These are phyloP conservation scores for Mustelus asterias DNA, from an alignment of 2,113 vertebrate genomes.

Conservation along the genomic window DNA sequence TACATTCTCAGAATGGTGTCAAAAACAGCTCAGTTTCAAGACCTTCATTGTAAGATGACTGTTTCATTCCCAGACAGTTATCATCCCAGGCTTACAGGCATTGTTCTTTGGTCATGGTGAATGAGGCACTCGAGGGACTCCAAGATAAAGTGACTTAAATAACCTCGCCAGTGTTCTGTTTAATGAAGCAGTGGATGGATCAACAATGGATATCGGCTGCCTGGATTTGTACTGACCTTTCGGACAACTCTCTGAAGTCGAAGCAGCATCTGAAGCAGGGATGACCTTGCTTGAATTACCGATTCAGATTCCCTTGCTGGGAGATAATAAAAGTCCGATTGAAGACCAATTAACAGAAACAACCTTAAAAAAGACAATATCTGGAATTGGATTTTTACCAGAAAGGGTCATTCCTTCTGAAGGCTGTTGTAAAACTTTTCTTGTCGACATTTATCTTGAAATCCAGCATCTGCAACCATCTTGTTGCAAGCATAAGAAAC, in stretches of 20 bases:
- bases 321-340: not conserved
- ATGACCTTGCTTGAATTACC: not conserved
- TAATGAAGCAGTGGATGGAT: not conserved
- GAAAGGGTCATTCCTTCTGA: not conserved
- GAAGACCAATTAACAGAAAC: conserved; percentile 4
- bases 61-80: not conserved
- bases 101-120: not conserved
- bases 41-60: not conserved
- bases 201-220: conserved; percentile 17
- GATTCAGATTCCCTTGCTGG: not conserved
- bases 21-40: conserved; percentile 3
- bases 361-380: not conserved
- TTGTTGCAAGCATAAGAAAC: not conserved
- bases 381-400: not conserved
- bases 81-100: conserved; percentile 11
- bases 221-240: not conserved
- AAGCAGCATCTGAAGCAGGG: not conserved
- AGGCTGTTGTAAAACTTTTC: not conserved
- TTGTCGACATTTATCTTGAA: not conserved
- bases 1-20: not conserved
- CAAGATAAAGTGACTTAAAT: conserved; percentile 31
- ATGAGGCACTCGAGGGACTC: not conserved
- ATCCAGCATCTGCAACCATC: not conserved
- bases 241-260: not conserved
- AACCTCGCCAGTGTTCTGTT: not conserved